A percentile compares a stretch with the other conserved stretches of the same genome.
Conservation (phyloP, 2,888 invertebrate genomes). For the Sympetrum striolatum region DNA sequence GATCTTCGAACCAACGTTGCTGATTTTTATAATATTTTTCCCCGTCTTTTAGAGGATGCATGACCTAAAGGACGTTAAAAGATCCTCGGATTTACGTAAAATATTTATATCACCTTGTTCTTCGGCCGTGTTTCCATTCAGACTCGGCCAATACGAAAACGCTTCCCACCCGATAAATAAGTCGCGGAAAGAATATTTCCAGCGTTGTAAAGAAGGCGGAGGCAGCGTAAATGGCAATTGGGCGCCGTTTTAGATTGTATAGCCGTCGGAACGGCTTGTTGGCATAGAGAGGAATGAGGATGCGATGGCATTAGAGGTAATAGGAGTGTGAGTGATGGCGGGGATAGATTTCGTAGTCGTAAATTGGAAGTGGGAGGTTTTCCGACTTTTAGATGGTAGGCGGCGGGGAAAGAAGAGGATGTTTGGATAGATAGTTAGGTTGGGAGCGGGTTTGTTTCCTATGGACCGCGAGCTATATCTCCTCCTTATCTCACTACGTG, state of each 20-base stretch:
- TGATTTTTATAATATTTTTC: too few species aligned
- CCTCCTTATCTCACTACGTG: conserved; percentile 17
- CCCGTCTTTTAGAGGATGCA: too few species aligned
- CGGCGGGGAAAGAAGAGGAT: neutral
- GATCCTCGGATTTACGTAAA: too few species aligned
- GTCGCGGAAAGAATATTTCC: too few species aligned
- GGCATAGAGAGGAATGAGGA: neutral
- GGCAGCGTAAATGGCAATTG: neutral
- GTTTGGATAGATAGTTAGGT: neutral
- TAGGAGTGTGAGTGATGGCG: neutral
- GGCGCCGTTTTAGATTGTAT: neutral
- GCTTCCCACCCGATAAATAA: neutral
- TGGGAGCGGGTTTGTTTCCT: conserved; percentile 3
- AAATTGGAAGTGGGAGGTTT: neutral
- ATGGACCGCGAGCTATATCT: conserved; percentile 10
- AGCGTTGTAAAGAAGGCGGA: neutral
- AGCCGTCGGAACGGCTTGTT: neutral
- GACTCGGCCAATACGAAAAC: neutral
- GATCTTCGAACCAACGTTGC: too few species aligned
- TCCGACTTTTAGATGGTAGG: neutral
- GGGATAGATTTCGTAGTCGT: neutral
- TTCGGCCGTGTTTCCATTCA: neutral
- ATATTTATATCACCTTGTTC: neutral
- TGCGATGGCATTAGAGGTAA: neutral
- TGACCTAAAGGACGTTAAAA: too few species aligned